Evolutionary conservation across 1,140 invertebrate genomes (phyloP), one percentile per base, ranked within the genome.

Genomic region (Mesaphorura yosii): DNA sequence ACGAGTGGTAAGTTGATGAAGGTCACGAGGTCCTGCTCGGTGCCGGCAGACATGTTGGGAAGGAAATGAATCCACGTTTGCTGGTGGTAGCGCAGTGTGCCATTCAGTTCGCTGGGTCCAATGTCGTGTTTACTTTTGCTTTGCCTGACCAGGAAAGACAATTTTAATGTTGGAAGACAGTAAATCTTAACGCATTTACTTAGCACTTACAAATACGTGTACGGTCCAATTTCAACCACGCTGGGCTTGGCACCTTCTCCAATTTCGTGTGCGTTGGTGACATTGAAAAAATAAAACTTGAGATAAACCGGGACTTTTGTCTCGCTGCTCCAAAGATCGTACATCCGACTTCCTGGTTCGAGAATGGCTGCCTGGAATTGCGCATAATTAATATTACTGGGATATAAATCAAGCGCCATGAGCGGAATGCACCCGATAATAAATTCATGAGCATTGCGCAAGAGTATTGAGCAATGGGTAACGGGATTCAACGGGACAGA

Each of bases 241-340:
- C 15, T 51, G 4, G 48, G 14, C 48, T 51, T 51, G 23, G n/a
- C 48, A 6, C 48, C 48, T 6, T 17, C 26, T 23, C 20, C n/a
- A 6, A 51, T 27, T 25, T 51, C 48, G 4, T 51, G 34, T 14
- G 48, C 34, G 27, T 51, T 51, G 10, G 48, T 41, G 15, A 51
- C 48, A 22, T 41, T 51, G 22, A 51, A 51, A 22, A 51, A 17
- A 29, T 51, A 39, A 29, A 51, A 51, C 22, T 51, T 51, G 10
- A 17, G 20, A 23, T 23, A 40, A 20, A 22, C 12, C 3, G 48
- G 34, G n/a, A 51, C 12, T 31, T 10, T 19, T 6, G 6, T 39
- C 10, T 14, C 3, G 7, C 44, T 28, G 14, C 19, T 46, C 44
- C 44, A 46, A 6, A 7, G 6, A 6, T 25, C 29, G 44, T 26